Base-by-base conservation (phyloP, 2,888 invertebrate genomes). In the Ophion slaviceki region DNA sequence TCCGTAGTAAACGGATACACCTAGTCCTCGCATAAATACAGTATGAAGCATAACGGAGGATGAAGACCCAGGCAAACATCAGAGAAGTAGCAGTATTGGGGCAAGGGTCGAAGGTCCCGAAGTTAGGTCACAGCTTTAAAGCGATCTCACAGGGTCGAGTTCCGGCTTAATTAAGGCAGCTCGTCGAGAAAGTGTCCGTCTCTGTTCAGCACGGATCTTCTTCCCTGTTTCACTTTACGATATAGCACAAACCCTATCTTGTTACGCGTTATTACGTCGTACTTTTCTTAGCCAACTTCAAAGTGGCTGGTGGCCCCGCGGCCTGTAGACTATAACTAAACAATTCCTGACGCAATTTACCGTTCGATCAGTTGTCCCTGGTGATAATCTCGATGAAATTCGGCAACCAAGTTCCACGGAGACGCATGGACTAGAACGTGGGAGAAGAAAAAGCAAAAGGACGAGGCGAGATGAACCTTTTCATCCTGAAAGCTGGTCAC, bases 311-410 rank as follows among this genome's bases (percentile, higher is more conserved):
- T 62, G 1, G 0, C 53, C 7, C 3, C 28, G n/a, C 14, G 20
- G 5, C 24, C 40, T 45, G 11, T 11, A 5, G 14, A 40, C 62
- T 36, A 10, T 62, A 17, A 53, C 14, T 59, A 24, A 36, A 66
- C 61, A 24, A 40, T 57, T 59, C 62, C 24, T 4, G 17, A 67
- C 47, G 40, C 77, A 80, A 88, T 87, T 87, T 86, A 84, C 79
- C 47, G 76, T 88, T 88, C 82, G 80, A 88, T 87, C 86, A 57
- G 82, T 87, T 87, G 74, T 75, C 36, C 70, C 64, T 71, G 62
- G 11, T 78, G 53, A 74, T 70, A 74, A 74, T 62, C 67, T 71
- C 32, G 20, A n/a, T 17, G 61, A 71, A 82, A 62, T n/a, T 71
- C 62, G 14, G 17, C 36, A 24, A 32, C n/a, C 2, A 68, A 57